Conservation (phyloP, 2,797 vertebrate genomes). For the Miichthys miiuy region DNA sequence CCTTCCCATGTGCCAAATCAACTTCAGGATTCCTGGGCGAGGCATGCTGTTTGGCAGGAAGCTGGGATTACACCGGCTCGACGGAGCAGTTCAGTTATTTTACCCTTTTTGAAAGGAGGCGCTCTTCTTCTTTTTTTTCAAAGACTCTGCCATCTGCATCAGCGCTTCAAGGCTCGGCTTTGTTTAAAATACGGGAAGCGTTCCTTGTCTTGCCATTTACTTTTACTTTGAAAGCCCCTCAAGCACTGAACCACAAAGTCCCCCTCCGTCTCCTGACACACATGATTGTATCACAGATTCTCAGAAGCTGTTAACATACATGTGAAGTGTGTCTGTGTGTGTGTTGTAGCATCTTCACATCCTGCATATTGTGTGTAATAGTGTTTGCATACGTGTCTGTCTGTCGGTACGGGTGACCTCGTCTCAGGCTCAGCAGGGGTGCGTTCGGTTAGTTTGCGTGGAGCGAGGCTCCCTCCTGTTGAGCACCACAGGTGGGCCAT, state of each 20-base stretch:
- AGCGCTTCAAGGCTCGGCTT: constrained; percentile 58
- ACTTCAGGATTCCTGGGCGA: constrained; percentile 59
- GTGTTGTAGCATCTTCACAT: background rate
- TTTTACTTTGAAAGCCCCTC: constrained; percentile 56
- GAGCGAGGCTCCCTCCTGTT: constrained; percentile 27
- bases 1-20: constrained; percentile 29
- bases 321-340: background rate
- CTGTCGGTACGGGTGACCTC: constrained; percentile 28
- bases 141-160: constrained; percentile 61
- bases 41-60: constrained; percentile 74
- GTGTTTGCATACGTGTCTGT: background rate
- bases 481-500: constrained; percentile 31
- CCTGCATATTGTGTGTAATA: constrained; percentile 1
- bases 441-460: constrained; percentile 16
- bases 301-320: constrained; percentile 3
- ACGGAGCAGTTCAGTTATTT: constrained; percentile 57
- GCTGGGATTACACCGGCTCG: constrained; percentile 61
- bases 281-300: constrained; percentile 8
- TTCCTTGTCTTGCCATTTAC: constrained; percentile 43
- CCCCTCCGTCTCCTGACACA: constrained; percentile 5
- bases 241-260: constrained; percentile 44
- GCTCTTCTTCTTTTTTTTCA: constrained; percentile 54
- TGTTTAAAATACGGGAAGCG: constrained; percentile 63
- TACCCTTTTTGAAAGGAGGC: constrained; percentile 48
- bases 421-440: constrained; percentile 30